phyloP scores from a whole-genome alignment of 2,113 vertebrate genomes.

The Danionella cerebrum region DNA sequence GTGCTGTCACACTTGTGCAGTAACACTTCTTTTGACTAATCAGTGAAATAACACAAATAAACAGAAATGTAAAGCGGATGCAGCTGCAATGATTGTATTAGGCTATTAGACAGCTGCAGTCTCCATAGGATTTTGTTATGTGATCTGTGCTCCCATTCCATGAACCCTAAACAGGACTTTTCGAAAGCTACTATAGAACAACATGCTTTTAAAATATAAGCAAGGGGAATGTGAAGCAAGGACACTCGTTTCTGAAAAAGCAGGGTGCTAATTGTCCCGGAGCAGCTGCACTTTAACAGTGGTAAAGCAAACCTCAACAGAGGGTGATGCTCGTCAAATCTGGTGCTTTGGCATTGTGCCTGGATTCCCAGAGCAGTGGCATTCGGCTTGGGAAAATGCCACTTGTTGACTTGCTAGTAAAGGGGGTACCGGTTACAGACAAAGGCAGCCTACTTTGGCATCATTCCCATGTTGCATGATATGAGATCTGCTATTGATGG shows the following conservation, averaged over 20 bases:
- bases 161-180: too few species aligned
- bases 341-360: constrained; percentile 53
- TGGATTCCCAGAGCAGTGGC: constrained; percentile 43
- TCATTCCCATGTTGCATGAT: constrained; percentile 11
- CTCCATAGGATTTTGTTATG: too few species aligned
- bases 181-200: neutral
- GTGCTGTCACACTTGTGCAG: neutral
- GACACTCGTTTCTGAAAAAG: too few species aligned
- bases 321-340: constrained; percentile 52
- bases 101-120: too few species aligned
- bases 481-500: too few species aligned
- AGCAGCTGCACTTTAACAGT: constrained; percentile 48
- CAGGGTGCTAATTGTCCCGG: constrained; percentile 4
- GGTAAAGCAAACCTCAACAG: constrained; percentile 42
- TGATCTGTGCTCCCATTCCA: too few species aligned
- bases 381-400: constrained; percentile 39
- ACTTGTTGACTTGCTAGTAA: constrained; percentile 64
- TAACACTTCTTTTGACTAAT: too few species aligned
- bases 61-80: too few species aligned
- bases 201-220: neutral
- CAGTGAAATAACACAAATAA: too few species aligned
- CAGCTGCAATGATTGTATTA: too few species aligned
- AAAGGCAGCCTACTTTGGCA: constrained; percentile 23
- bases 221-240: neutral
- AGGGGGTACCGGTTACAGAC: constrained; percentile 16